These are phyloP conservation scores for Acanthochromis polyacanthus DNA, from an alignment of 2,113 vertebrate species.

Conservation along the genomic window DNA sequence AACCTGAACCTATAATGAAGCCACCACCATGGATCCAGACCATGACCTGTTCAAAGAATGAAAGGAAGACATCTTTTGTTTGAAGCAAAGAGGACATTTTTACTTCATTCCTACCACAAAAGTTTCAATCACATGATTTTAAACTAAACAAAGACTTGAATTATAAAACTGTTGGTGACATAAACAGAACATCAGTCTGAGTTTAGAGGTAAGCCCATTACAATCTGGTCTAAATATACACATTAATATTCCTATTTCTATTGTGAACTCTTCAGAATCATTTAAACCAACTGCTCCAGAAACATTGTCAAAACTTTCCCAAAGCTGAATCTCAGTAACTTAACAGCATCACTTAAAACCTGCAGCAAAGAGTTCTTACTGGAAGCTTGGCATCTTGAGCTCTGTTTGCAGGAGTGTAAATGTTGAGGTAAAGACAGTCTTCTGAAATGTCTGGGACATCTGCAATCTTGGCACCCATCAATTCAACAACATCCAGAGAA, in stretches of 20 bases:
- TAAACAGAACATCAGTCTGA: background rate
- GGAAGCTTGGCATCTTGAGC: slow-evolving; percentile 75
- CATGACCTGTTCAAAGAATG: slow-evolving; percentile 85
- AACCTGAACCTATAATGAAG: slow-evolving; percentile 76
- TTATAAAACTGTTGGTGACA: background rate
- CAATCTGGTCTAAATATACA: background rate
- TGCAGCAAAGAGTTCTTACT: slow-evolving; percentile 63
- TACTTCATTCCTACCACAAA: too few species aligned
- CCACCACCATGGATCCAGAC: slow-evolving; percentile 91
- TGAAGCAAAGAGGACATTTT: background rate
- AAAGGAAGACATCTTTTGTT: background rate
- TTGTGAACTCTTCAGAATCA: background rate
- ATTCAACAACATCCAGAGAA: too few species aligned
- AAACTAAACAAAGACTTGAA: background rate
- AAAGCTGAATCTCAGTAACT: background rate
- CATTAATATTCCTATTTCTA: background rate
- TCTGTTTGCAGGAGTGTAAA: slow-evolving; percentile 80
- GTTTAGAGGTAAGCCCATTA: background rate
- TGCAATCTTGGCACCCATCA: too few species aligned
- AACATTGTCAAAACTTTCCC: background rate
- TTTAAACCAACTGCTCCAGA: background rate
- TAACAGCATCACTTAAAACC: background rate
- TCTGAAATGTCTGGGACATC: slow-evolving; percentile 79
- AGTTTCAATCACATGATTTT: too few species aligned
- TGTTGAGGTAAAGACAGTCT: slow-evolving; percentile 86